Evolutionary conservation across 2,113 vertebrate species (phyloP).

Genomic region (Rhinichthys klamathensis): DNA sequence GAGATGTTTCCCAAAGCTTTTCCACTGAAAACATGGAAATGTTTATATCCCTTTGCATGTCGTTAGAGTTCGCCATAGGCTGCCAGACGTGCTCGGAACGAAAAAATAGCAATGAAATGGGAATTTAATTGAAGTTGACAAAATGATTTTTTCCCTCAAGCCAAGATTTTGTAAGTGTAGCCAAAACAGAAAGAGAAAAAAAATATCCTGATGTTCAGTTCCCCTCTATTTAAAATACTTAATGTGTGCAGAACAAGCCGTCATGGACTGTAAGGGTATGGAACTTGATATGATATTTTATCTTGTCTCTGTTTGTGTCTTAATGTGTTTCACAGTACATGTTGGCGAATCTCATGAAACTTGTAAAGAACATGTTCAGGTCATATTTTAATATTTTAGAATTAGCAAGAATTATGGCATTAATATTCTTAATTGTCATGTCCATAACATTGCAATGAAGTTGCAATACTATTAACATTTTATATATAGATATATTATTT

Average conservation of each 20-base stretch:
- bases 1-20: background rate
- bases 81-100: background rate
- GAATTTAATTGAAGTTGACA: slow-evolving; percentile 5
- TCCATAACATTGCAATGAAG: no score
- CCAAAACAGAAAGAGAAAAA: background rate
- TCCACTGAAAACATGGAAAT: slow-evolving; percentile 10
- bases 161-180: background rate
- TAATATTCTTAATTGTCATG: no score
- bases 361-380: background rate
- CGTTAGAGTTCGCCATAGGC: background rate
- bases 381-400: background rate
- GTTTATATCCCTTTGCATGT: background rate
- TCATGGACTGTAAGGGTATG: background rate
- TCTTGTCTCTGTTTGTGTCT: background rate
- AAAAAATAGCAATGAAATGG: background rate
- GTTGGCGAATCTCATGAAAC: no score
- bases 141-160: slow-evolving; percentile 8
- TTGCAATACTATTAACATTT: no score
- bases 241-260: background rate
- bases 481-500: no score
- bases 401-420: no score
- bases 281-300: background rate
- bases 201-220: background rate
- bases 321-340: background rate
- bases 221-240: background rate